These are phyloP conservation scores for Oryctes rhinoceros DNA, from an alignment of 1,140 invertebrate genomes.

Conservation along the genomic window DNA sequence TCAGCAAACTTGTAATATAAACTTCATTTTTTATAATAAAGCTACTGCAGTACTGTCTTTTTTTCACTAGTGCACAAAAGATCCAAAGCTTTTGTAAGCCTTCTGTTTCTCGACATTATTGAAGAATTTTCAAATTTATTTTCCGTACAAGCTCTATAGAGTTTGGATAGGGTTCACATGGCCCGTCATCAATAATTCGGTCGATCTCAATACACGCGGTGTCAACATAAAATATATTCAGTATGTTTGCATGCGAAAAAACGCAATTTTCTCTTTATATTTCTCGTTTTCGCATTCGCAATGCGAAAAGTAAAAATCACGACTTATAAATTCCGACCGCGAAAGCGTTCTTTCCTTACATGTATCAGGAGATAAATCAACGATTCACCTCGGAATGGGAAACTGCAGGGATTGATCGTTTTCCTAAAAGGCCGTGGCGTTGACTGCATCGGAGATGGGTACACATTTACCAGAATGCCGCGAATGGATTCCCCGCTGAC, in stretches of 20 bases:
- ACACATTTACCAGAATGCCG: not conserved
- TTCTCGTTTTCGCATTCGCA: not conserved
- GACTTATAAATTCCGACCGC: constrained; percentile 9
- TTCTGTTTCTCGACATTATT: no score
- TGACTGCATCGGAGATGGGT: not conserved
- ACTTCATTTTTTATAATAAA: no score
- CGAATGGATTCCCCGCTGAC: not conserved
- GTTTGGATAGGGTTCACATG: no score
- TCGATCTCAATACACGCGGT: not conserved
- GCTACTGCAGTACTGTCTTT: no score
- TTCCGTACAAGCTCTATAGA: no score
- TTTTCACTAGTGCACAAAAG: no score
- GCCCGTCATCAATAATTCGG: not conserved
- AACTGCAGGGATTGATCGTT: not conserved
- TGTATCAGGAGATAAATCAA: not conserved
- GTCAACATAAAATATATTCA: not conserved
- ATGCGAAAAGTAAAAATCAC: not conserved
- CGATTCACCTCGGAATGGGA: not conserved
- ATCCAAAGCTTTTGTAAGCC: no score
- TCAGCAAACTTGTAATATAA: no score
- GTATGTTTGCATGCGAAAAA: not conserved
- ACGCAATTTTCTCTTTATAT: not conserved
- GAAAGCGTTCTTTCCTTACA: not conserved
- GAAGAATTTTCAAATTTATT: no score
- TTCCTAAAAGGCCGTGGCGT: not conserved